Base-by-base conservation (phyloP, 1,140 invertebrate genomes). In the Hestina assimilis region DNA sequence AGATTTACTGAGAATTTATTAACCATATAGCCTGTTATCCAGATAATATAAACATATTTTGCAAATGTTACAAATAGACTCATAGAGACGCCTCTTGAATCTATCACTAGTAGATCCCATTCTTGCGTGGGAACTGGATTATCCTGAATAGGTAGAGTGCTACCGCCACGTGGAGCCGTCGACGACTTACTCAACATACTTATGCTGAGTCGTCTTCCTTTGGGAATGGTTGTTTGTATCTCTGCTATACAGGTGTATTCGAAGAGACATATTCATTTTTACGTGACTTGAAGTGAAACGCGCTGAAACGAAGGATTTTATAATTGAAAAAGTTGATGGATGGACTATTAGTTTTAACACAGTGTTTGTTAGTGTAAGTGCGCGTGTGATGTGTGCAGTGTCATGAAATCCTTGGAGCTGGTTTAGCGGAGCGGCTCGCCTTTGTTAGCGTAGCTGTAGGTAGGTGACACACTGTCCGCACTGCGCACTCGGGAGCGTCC, bases 341-440 rank as follows among this genome's bases (percentile, higher is more conserved):
- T 20, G 23, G 29, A 43, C 26, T 29, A 9, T 9, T 53, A 42
- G 19, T 24, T 42, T 41, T 29, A 29, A 51, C 14, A 53, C 42
- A 28, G 9, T 21, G 23, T 26, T 6, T 38, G 2, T 19, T 7
- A 35, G 14, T 7, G 31, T 15, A n/a, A 19, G 33, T 19, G 3
- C 15, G 33, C 14, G 15, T 17, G 33, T 38, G 24, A 28, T 43
- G 55, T 50, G 29, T 41, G 50, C 47, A 29, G 48, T 26, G 50
- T 28, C 31, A 52, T 53, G 57, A 59, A 41, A 29, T 41, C 24
- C 47, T 29, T n/a, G 51, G 51, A 29, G 35, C 23, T 9, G 40
- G 51, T 40, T 40, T 53, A 51, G 40, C 43, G 51, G 51, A 53
- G 51, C 41, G 38, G 51, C 26, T 43, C 40, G 40, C 40, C 41